Percentiles rank a stretch among this genome's conserved stretches.
Evolutionary conservation across 1,140 invertebrate genomes (phyloP).

Genomic region (Drosophila prosaltans): DNA sequence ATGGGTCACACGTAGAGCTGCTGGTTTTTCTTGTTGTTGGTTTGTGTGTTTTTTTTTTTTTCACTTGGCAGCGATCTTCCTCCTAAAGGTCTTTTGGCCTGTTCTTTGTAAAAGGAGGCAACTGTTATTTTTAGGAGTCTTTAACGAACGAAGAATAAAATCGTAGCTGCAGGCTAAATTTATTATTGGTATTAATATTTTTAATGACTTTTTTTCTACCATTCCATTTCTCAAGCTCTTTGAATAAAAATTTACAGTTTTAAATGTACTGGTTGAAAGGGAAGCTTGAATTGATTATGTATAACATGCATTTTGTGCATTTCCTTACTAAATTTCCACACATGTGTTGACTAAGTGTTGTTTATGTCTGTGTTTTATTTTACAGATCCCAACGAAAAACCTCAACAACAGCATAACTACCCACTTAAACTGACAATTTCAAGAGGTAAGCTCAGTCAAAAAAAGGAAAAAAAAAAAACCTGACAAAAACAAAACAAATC

Average conservation of each 20-base stretch:
- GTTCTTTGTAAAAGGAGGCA: neutral
- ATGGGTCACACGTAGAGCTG: slow-evolving; percentile 44
- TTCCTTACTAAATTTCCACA: neutral
- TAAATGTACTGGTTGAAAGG: too few relatives aligned
- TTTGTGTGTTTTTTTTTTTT: neutral
- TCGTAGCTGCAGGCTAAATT: slow-evolving; percentile 29
- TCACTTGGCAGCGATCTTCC: neutral
- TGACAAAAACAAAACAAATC: slow-evolving; percentile 16
- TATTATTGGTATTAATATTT: slow-evolving; percentile 15
- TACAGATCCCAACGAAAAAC: slow-evolving; percentile 67
- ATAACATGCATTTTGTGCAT: neutral
- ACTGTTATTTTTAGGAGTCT: slow-evolving; percentile 11
- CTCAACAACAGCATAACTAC: slow-evolving; percentile 33
- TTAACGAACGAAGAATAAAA: slow-evolving; percentile 31
- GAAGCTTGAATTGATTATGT: neutral
- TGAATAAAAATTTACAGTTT: too few relatives aligned
- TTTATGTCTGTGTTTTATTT: slow-evolving; percentile 25
- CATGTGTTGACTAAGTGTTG: neutral
- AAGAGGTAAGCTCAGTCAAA: slow-evolving; percentile 51
- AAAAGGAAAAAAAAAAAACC: slow-evolving; percentile 20
- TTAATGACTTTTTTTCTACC: neutral
- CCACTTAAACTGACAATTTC: slow-evolving; percentile 41
- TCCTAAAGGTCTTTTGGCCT: slow-evolving; percentile 1
- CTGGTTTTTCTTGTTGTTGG: neutral
- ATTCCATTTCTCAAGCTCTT: too few relatives aligned